A percentile compares a stretch with the other conserved stretches of the same genome.
phyloP scores from a whole-genome alignment of 1,140 invertebrate species.

The Mamestra configurata region DNA sequence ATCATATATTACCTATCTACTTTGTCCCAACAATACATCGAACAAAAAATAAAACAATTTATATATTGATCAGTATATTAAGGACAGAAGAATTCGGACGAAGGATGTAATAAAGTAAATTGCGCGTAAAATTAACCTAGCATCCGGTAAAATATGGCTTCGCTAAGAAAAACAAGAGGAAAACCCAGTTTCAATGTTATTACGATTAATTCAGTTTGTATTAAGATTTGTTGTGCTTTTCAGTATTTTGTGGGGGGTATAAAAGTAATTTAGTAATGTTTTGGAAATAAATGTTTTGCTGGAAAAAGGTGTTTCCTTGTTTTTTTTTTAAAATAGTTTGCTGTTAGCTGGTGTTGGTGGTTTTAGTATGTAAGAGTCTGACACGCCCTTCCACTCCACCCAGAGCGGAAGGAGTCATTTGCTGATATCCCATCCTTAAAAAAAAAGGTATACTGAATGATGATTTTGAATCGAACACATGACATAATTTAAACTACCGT shows the following conservation, averaged over 20 bases:
- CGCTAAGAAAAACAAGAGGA: conserved; percentile 29
- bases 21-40: background rate
- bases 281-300: background rate
- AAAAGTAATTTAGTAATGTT: background rate
- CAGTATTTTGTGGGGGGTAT: background rate
- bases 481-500: no score
- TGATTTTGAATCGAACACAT: no score
- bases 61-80: conserved; percentile 57
- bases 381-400: no score
- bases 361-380: no score
- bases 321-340: no score
- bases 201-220: conserved; percentile 33
- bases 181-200: conserved; percentile 24
- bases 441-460: no score
- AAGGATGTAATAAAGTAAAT: conserved; percentile 65
- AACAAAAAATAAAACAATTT: conserved; percentile 39
- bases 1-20: no score
- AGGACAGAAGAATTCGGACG: conserved; percentile 58
- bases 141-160: conserved; percentile 52
- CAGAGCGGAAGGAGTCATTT: no score
- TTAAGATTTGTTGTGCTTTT: conserved; percentile 20
- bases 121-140: conserved; percentile 66
- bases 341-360: no score
- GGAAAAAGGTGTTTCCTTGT: background rate
- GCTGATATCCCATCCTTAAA: no score